Evolutionary conservation across 2,888 invertebrate genomes (phyloP).

Genomic region (Drosophila imparisetae): DNA sequence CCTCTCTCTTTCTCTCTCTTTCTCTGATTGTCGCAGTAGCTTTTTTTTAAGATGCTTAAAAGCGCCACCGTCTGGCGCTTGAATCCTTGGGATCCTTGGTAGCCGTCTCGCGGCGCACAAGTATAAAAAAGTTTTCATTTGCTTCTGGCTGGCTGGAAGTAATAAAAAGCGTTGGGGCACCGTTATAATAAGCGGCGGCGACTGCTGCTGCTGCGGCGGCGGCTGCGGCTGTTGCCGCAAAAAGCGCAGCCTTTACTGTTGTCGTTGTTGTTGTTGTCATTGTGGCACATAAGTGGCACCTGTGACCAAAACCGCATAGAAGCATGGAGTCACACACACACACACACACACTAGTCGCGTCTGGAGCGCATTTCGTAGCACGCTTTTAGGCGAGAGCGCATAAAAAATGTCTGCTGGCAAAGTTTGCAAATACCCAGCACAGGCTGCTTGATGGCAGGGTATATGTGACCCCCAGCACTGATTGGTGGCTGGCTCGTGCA

Average conservation of each 20-base stretch:
- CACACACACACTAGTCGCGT: constrained; percentile 11
- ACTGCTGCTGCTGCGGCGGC: constrained; percentile 21
- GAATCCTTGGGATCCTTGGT: constrained; percentile 27
- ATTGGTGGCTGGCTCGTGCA: not conserved
- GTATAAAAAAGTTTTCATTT: constrained; percentile 68
- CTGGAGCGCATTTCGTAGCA: constrained; percentile 47
- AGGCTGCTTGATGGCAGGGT: not conserved
- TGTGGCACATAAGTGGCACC: constrained; percentile 75
- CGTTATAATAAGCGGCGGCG: constrained; percentile 59
- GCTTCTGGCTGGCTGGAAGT: constrained; percentile 36
- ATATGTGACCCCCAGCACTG: not conserved
- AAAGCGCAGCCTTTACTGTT: constrained; percentile 38
- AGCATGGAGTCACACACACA: constrained; percentile 5
- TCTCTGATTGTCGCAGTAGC: constrained; percentile 18
- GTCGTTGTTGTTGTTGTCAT: constrained; percentile 37
- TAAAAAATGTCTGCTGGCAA: constrained; percentile 58
- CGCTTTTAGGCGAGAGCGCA: constrained; percentile 57
- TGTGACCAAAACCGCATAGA: constrained; percentile 64
- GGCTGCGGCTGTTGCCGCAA: constrained; percentile 25
- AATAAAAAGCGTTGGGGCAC: constrained; percentile 60
- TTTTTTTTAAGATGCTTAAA: constrained; percentile 75
- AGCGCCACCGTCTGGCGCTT: constrained; percentile 60
- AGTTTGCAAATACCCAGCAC: constrained; percentile 18
- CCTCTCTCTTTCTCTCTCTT: not conserved
- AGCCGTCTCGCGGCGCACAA: constrained; percentile 53